These are phyloP conservation scores for Illadopsis cleaveri DNA, from an alignment of 2,113 vertebrate species.

Conservation along the genomic window DNA sequence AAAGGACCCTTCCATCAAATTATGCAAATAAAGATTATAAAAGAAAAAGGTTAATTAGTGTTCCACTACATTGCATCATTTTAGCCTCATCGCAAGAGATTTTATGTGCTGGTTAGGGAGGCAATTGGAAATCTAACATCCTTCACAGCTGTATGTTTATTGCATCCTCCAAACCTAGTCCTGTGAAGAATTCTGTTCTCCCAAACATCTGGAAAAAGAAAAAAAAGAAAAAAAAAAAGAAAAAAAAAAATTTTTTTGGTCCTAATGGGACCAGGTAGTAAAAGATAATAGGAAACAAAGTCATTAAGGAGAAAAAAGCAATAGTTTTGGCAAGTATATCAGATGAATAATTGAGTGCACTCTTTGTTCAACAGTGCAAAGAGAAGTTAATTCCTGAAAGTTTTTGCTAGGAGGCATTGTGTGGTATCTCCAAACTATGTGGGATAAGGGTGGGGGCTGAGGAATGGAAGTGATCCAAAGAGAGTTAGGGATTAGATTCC, in stretches of 20 bases:
- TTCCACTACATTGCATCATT: background rate
- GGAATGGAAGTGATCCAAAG: background rate
- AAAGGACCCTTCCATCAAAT: background rate
- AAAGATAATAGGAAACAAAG: background rate
- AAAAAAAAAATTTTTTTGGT: background rate
- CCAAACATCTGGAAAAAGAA: background rate
- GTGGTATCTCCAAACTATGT: background rate
- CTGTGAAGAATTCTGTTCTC: background rate
- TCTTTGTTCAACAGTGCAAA: background rate
- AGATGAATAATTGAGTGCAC: background rate
- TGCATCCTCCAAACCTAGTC: background rate
- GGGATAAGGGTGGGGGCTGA: background rate
- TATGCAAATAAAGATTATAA: background rate
- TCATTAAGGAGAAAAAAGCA: background rate
- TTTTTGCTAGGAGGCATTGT: constrained; percentile 32
- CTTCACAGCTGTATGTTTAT: background rate
- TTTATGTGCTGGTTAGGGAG: background rate
- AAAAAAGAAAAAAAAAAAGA: too few relatives aligned
- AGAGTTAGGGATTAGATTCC: constrained; percentile 12
- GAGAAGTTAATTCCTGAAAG: constrained; percentile 28
- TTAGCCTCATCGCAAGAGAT: background rate
- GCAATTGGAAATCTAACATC: background rate
- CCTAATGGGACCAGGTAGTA: background rate
- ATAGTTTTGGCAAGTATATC: background rate
- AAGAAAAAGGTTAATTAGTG: background rate